Evolutionary conservation across 92 coral and sea anemone species (phyloP).

Genomic region (Zoanthus sansibaricus): DNA sequence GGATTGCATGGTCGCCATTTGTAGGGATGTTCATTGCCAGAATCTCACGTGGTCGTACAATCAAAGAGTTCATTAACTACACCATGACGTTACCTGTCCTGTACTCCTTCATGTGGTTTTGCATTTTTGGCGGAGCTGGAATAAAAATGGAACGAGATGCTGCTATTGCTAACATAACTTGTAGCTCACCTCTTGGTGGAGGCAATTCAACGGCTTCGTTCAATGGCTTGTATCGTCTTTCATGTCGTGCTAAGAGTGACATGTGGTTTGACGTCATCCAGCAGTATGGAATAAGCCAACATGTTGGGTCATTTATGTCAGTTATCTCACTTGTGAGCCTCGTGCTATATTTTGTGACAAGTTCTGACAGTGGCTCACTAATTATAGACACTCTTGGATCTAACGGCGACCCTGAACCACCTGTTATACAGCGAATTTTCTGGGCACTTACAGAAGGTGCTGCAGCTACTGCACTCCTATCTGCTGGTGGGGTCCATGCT

Average conservation of each 20-base stretch:
- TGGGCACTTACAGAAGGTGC: conserved; percentile 95
- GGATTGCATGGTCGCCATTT: conserved; percentile 68
- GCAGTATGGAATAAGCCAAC: conserved; percentile 57
- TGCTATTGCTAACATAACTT: conserved; percentile 40
- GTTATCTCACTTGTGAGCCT: conserved; percentile 79
- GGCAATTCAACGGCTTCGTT: conserved; percentile 34
- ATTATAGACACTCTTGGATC: conserved; percentile 92
- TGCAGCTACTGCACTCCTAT: conserved; percentile 72
- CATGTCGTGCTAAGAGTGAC: conserved; percentile 52
- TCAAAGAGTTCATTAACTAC: conserved; percentile 55
- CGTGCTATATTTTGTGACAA: conserved; percentile 91
- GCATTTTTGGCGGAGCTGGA: conserved; percentile 69
- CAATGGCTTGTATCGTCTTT: conserved; percentile 52
- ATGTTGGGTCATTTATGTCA: conserved; percentile 65
- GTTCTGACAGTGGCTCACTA: conserved; percentile 95
- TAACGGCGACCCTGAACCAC: conserved; percentile 93
- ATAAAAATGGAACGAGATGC: conserved; percentile 67
- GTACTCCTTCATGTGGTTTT: conserved; percentile 60
- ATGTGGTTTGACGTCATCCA: conserved; percentile 64
- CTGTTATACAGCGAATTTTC: conserved; percentile 85
- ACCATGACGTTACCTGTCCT: conserved; percentile 54
- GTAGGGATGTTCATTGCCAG: conserved; percentile 70
- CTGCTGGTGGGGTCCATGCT: conserved; percentile 64
- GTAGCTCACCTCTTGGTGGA: conserved; percentile 51
- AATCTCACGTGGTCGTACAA: conserved; percentile 63